Base-by-base conservation (phyloP, 1,140 invertebrate genomes). In the Acyrthosiphon pisum region DNA sequence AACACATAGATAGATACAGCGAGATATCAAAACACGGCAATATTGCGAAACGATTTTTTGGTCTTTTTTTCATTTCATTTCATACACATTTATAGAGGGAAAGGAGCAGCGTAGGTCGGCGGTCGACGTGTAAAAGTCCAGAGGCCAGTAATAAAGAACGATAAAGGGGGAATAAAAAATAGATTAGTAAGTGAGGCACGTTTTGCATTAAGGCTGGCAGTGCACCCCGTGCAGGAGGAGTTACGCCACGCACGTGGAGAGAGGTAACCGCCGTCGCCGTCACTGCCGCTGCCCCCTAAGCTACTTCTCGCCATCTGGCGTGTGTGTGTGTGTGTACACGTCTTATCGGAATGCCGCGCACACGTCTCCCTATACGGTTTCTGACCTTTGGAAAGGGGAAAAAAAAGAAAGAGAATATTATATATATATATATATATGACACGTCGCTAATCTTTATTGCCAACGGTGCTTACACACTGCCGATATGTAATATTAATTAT, bases 181-280 rank as follows among this genome's bases (percentile, higher is more conserved):
- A 94, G 93, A 94, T 81, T 84, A 68, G 93, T 76, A 83, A 81
- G 93, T 93, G 90, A 91, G 88, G 90, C 84, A 91, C 81, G 93
- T 84, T 84, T 68, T 50, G 90, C 91, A 86, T 93, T 86, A 83
- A 56, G 86, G 60, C 46, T 4, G 83, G 90, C 86, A 30, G 91
- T 26, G 44, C 50, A 83, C 35, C n/a, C 35, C 76, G 60, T 9
- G 87, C 6, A 37, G 76, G 46, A 37, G 50, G 87, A n/a, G 41
- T 44, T n/a, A 41, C 41, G 30, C 37, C n/a, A 76, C 50, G 60
- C 41, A 81, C 20, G 68, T 76, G 26, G 35, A 41, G 30, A 23
- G 87, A 26, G 20, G n/a, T 89, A 89, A 91, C 68, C 56, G 20
- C 56, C 60, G 30, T 76, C n/a, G 30, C 48, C 60, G 20, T 76